These are phyloP conservation scores for Pseudachorutes palmiensis DNA, from an alignment of 1,140 invertebrate species.

Conservation along the genomic window DNA sequence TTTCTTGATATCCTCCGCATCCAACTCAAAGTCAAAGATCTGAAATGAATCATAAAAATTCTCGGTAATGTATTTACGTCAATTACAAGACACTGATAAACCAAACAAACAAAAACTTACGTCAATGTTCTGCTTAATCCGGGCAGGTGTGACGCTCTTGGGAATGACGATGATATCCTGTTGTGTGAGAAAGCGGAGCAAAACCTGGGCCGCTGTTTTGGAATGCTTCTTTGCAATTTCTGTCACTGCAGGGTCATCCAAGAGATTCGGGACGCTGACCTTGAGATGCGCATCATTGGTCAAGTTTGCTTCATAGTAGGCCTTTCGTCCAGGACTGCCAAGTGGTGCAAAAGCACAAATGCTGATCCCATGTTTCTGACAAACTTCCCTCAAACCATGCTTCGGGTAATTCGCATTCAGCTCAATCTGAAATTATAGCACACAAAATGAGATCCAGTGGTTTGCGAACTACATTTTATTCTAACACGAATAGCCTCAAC, in stretches of 20 bases:
- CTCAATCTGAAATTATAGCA: conserved; percentile 32
- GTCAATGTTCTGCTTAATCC: conserved; percentile 62
- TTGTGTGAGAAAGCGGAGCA: conserved; percentile 66
- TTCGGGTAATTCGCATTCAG: conserved; percentile 47
- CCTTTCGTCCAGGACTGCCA: conserved; percentile 54
- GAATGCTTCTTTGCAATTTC: conserved; percentile 58
- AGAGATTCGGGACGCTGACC: conserved; percentile 17
- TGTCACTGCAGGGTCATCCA: conserved; percentile 58
- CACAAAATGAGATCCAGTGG: not conserved
- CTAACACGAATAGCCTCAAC: not conserved
- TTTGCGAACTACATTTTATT: too few relatives aligned
- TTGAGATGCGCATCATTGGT: not conserved
- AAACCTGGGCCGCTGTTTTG: conserved; percentile 66
- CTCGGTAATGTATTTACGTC: too few relatives aligned
- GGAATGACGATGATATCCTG: conserved; percentile 67
- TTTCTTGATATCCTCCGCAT: not conserved
- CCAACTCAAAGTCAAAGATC: conserved; percentile 7
- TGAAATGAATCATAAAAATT: too few relatives aligned
- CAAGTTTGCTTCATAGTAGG: conserved; percentile 2
- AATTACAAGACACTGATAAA: too few relatives aligned
- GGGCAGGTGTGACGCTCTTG: conserved; percentile 64
- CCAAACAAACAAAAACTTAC: too few relatives aligned
- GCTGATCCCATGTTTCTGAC: conserved; percentile 42
- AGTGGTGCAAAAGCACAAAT: conserved; percentile 75
- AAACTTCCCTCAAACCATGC: conserved; percentile 42